Base-by-base conservation (phyloP, 1,140 invertebrate genomes). In the Cheumatopsyche charites region DNA sequence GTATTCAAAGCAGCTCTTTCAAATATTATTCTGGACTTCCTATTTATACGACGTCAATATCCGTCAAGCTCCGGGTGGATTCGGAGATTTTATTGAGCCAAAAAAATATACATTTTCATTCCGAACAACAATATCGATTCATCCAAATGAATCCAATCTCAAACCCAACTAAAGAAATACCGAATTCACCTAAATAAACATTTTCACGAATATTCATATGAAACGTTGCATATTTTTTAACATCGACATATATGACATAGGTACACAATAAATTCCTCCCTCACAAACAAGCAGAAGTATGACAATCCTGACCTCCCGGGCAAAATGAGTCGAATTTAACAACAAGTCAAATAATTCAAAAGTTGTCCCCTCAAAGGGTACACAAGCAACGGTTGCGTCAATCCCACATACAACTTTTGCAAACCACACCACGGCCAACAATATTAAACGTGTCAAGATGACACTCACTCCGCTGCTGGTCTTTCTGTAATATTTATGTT, bases 301-400 rank as follows among this genome's bases (percentile, higher is more conserved):
- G 29, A 36, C 29, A 9, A 36, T 36, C 9, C 9, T 36, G 29
- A 36, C 29, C 29, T 36, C 29, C 29, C 29, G 3, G 29, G 29
- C 3, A 3, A 36, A 36, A 36, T 36, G 43, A 15, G 3, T 58
- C 23, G 21, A 58, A 58, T 58, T 58, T 58, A 58, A 58, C 55
- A 58, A 58, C 17, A 58, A 58, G 17, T 58, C 55, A 58, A 58
- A 58, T 58, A 58, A 58, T 58, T 58, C 55, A 58, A 58, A 52
- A 58, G 11, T 58, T 26, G 55, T 21, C 12, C 7, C 9, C 55
- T 25, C 55, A 23, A 17, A 25, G 17, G 55, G 23, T 23, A 58
- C 21, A 58, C 55, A 58, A 58, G 55, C 55, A 58, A 58, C 23
- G 47, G 47, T 52, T 9, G 2, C 55, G 23, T 58, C 55, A 58